Evolutionary conservation across 2,888 invertebrate species (phyloP), one percentile per base, ranked within the genome.

Genomic region (Drosophila prostipennis): DNA sequence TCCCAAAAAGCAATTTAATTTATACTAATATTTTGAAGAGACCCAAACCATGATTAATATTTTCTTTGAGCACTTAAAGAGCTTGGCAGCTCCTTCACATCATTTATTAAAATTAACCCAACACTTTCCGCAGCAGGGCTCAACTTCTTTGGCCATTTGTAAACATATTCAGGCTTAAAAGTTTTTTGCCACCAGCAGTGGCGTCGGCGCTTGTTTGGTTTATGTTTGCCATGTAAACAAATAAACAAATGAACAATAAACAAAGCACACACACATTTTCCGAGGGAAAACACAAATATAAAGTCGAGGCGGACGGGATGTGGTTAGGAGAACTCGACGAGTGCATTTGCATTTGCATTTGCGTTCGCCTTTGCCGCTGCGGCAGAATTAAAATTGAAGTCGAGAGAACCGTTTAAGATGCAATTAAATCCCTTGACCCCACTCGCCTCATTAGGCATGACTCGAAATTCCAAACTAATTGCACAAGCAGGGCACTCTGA

Each of bases 161-260:
- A 64, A 64, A 65, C 64, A 45, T 14, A 37, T 61, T 54, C 19
- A 26, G 64, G 55, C 32, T 37, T 40, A 55, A 26, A 42, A 45
- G 53, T 57, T 72, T 60, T 60, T 54, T 70, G 72, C 74, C 87
- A 76, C 84, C 80, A 80, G 72, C 72, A 72, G 76, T 63, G 84
- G 71, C 53, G 34, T 34, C 34, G 74, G 74, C 75, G 69, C 61
- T 82, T 82, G 86, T 76, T 81, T 81, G 56, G 70, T 71, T 80
- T 87, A 83, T 81, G 87, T 86, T 76, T 64, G 53, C 84, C 64
- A 56, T 67, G 74, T 79, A 85, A 80, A 85, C 82, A 81, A 81
- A 77, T 77, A 65, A 77, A 77, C 70, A 81, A 81, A 75, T 77
- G 52, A 79, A 77, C 68, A 77, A 74, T 63, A 78, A 71, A 74